A percentile compares a stretch with the other conserved stretches of the same genome.
phyloP scores from a whole-genome alignment of 2,113 vertebrate genomes.

The Gnathonemus echidnorhynchus region DNA sequence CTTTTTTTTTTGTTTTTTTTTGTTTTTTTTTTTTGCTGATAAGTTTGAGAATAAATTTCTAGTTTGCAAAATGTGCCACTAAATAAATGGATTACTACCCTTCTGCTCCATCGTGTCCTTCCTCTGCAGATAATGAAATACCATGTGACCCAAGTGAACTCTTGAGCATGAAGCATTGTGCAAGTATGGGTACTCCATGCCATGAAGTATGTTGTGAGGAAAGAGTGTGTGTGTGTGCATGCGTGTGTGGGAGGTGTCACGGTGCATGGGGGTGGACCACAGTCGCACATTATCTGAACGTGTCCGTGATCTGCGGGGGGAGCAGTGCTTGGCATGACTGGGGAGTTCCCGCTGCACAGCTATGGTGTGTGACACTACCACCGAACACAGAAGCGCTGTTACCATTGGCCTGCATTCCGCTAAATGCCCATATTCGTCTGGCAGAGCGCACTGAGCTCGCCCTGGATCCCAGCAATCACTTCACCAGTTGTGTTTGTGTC shows the following conservation, averaged over 20 bases:
- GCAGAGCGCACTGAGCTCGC: background rate
- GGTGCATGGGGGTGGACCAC: background rate
- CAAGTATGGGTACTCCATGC: background rate
- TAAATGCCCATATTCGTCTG: background rate
- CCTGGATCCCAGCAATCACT: background rate
- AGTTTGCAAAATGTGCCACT: constrained; percentile 60
- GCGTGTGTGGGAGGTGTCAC: background rate
- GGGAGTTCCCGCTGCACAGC: background rate
- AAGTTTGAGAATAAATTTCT: constrained; percentile 49
- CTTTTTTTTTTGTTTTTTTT: constrained; percentile 26
- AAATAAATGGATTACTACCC: constrained; percentile 66
- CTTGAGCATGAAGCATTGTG: background rate
- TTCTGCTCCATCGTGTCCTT: background rate
- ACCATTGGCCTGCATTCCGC: background rate
- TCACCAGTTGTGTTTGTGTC: background rate
- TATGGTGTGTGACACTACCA: background rate
- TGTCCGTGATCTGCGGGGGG: background rate
- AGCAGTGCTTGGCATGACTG: background rate
- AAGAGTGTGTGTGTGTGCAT: background rate
- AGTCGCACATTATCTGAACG: background rate
- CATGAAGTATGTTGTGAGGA: background rate
- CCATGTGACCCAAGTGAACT: background rate
- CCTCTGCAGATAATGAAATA: background rate
- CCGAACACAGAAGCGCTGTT: background rate
- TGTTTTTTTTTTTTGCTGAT: background rate